phyloP scores from a whole-genome alignment of 2,888 invertebrate genomes.

The Bellardia pandia region DNA sequence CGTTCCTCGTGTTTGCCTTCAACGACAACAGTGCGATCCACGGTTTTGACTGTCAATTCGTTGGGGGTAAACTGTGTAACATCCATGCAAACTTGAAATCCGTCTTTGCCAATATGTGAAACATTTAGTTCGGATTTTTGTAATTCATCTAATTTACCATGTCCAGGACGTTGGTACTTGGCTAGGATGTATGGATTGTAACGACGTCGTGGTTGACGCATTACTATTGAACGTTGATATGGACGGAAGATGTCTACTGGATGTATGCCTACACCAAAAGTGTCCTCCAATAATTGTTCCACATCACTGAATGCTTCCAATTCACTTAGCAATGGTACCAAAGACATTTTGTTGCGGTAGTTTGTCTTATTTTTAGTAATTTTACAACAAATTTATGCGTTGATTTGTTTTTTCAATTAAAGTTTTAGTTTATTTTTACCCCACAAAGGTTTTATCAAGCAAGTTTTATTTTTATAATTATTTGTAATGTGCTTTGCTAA shows the following conservation, averaged over 20 bases:
- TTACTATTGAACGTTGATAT: conserved; percentile 74
- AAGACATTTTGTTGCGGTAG: conserved; percentile 74
- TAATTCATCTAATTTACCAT: conserved; percentile 86
- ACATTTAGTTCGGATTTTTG: conserved; percentile 79
- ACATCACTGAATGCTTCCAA: conserved; percentile 60
- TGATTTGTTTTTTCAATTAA: neutral
- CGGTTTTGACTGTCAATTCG: conserved; percentile 91
- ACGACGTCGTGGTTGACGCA: conserved; percentile 85
- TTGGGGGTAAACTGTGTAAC: conserved; percentile 92
- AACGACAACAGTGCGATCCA: conserved; percentile 89
- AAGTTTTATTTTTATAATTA: neutral
- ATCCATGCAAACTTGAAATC: conserved; percentile 89
- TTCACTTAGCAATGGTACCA: conserved; percentile 76
- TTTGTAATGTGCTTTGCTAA: neutral
- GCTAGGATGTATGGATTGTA: conserved; percentile 46
- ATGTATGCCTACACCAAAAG: conserved; percentile 80
- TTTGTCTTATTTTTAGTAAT: neutral
- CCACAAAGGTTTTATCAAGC: neutral
- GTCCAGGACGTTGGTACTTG: conserved; percentile 77
- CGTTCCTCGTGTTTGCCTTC: conserved; percentile 92
- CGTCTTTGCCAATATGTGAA: conserved; percentile 86
- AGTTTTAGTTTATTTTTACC: neutral
- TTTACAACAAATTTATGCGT: neutral
- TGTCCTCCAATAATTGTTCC: conserved; percentile 74
- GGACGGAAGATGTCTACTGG: conserved; percentile 80